Evolutionary conservation across 2,888 invertebrate species (phyloP).

Genomic region (Tribolium freemani): DNA sequence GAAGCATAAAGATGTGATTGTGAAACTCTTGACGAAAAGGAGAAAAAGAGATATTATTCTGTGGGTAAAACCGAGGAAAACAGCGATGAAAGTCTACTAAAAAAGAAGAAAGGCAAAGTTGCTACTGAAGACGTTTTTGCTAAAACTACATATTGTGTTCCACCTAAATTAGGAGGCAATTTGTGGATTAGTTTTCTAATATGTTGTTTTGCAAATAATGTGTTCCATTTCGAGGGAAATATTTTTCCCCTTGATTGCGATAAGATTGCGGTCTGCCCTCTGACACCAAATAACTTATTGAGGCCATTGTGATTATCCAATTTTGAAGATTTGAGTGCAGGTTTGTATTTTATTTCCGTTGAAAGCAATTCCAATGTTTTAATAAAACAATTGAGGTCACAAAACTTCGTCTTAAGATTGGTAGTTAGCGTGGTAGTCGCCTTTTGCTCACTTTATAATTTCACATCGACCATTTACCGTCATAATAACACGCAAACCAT

Average conservation of each 20-base stretch:
- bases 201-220: not conserved
- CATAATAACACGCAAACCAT: constrained; percentile 36
- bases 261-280: not conserved
- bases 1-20: too few relatives aligned
- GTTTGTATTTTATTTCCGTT: constrained; percentile 11
- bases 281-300: not conserved
- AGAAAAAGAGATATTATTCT: too few relatives aligned
- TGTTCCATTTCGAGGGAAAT: not conserved
- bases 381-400: constrained; percentile 40
- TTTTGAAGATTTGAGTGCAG: not conserved
- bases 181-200: not conserved
- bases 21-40: too few relatives aligned
- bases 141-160: too few relatives aligned
- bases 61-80: too few relatives aligned
- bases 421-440: constrained; percentile 42
- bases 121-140: too few relatives aligned
- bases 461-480: constrained; percentile 42
- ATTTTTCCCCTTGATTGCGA: not conserved
- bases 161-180: too few relatives aligned
- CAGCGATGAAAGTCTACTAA: too few relatives aligned
- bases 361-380: constrained; percentile 14
- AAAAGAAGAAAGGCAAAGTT: too few relatives aligned
- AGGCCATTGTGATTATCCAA: not conserved
- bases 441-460: constrained; percentile 42
- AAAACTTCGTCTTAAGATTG: constrained; percentile 39